Conservation (phyloP, 2,113 vertebrate species). For the Prionailurus bengalensis region DNA sequence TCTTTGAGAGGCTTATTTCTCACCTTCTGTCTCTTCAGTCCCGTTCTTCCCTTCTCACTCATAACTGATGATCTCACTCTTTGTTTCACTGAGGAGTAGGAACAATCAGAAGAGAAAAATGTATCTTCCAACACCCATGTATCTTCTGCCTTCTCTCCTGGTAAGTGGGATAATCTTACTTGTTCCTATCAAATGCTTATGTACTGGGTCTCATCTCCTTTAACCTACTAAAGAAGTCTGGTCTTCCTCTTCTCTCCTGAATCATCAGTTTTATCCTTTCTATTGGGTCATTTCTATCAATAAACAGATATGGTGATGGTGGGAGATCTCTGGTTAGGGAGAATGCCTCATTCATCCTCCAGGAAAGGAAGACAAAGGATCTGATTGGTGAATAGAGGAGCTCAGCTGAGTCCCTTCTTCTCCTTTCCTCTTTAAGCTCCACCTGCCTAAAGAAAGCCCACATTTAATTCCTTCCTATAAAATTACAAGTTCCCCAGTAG, state of each 20-base stretch:
- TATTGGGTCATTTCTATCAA: not conserved
- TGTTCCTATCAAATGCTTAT: not conserved
- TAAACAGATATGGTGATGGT: not conserved
- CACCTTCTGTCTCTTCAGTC: conserved; percentile 51
- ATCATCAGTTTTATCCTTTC: not conserved
- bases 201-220: not conserved
- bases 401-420: not conserved
- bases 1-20: conserved; percentile 56
- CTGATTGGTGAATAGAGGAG: not conserved
- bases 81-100: conserved; percentile 34
- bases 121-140: not conserved
- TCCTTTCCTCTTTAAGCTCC: not conserved
- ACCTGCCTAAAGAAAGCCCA: not conserved
- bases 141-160: not conserved
- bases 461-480: not conserved
- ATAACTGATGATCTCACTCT: conserved; percentile 7
- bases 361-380: not conserved
- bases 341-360: not conserved
- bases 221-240: not conserved
- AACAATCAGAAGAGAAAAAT: conserved; percentile 57
- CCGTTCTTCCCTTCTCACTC: not conserved
- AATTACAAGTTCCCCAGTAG: not conserved
- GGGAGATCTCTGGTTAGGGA: not conserved
- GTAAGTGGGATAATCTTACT: not conserved
- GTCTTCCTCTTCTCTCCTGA: not conserved